Percentiles rank a stretch among this genome's conserved stretches.
phyloP scores from a whole-genome alignment of 2,888 invertebrate genomes.

The Prosapia bicincta region DNA sequence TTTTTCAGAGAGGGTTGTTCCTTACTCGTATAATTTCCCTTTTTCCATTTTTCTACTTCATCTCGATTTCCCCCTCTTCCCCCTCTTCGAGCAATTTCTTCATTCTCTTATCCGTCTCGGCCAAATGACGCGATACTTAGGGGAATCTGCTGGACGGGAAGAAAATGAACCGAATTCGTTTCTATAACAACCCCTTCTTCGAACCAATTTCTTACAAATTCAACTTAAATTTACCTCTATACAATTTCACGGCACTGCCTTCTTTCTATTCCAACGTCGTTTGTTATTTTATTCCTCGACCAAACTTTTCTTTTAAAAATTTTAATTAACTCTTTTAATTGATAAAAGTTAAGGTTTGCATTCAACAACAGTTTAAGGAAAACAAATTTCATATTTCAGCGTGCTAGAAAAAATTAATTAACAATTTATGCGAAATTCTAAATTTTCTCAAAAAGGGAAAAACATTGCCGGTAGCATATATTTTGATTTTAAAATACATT shows the following conservation, averaged over 20 bases:
- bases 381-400: too few relatives aligned
- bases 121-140: slow-evolving; percentile 16
- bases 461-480: too few relatives aligned
- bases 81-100: slow-evolving; percentile 19
- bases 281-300: too few relatives aligned
- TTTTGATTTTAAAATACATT: too few relatives aligned
- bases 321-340: too few relatives aligned
- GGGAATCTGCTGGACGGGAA: slow-evolving; percentile 9
- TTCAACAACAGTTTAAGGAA: too few relatives aligned
- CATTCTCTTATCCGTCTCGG: slow-evolving; percentile 24
- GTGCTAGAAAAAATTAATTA: too few relatives aligned
- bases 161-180: slow-evolving; percentile 11
- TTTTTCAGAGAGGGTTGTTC: slow-evolving; percentile 19
- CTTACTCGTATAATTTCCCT: slow-evolving; percentile 25
- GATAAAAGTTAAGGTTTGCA: too few relatives aligned
- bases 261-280: too few relatives aligned
- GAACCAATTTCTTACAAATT: neutral
- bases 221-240: neutral
- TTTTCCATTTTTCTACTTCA: slow-evolving; percentile 31
- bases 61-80: slow-evolving; percentile 24
- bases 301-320: too few relatives aligned
- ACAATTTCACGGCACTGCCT: neutral
- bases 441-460: too few relatives aligned
- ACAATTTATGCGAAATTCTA: too few relatives aligned
- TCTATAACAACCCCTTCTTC: neutral